Percentiles rank a stretch among this genome's conserved stretches.
Conservation (phyloP, 2,888 invertebrate genomes). For the Netelia inedita region DNA sequence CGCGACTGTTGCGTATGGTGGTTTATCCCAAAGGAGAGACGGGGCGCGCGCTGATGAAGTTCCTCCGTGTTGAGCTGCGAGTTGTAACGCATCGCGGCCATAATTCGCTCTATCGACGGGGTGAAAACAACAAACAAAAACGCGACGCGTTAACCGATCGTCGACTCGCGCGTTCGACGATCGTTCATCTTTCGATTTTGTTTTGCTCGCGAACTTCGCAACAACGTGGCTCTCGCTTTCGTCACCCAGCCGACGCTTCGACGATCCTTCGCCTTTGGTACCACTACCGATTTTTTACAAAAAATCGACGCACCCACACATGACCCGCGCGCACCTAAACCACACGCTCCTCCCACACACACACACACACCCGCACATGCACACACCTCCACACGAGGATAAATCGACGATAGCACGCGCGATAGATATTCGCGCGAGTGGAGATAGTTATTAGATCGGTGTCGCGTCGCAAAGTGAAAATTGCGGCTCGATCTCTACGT, state of each 20-base stretch:
- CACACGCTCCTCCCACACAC: not conserved
- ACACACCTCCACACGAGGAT: not conserved
- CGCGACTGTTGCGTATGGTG: conserved; percentile 53
- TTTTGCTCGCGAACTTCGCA: no score
- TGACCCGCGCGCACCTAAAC: not conserved
- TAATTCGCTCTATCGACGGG: conserved; percentile 35
- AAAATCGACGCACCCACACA: not conserved
- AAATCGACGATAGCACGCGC: conserved; percentile 38
- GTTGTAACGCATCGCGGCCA: conserved; percentile 82
- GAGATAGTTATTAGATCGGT: conserved; percentile 70
- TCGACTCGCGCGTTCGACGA: not conserved
- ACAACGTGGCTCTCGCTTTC: not conserved
- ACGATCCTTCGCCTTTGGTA: not conserved
- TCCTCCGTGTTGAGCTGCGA: conserved; percentile 78
- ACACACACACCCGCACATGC: not conserved
- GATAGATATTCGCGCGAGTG: conserved; percentile 8
- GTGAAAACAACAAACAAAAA: not conserved
- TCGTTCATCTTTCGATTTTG: no score
- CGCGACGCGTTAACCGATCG: conserved; percentile 14
- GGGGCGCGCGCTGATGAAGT: conserved; percentile 75
- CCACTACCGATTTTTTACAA: conserved; percentile 29
- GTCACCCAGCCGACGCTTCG: not conserved
- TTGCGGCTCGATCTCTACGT: conserved; percentile 59
- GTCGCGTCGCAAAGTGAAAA: conserved; percentile 80
- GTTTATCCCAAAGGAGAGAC: conserved; percentile 76